Evolutionary conservation across 2,113 vertebrate genomes (phyloP).

Genomic region (Neolamprologus toae): DNA sequence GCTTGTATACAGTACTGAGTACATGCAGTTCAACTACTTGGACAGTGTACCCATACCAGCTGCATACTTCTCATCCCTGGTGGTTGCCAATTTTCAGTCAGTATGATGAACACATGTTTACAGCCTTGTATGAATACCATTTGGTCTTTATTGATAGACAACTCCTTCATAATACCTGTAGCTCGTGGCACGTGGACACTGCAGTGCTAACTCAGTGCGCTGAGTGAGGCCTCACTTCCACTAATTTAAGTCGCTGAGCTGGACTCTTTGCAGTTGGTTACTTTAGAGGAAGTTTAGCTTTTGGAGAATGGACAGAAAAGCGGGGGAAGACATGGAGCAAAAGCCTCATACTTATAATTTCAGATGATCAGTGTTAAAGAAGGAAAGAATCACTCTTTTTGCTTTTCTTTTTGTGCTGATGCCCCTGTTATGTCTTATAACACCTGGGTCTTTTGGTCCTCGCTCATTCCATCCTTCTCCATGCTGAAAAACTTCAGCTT

Average conservation of each 20-base stretch:
- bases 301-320: background rate
- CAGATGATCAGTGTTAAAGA: background rate
- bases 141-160: background rate
- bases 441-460: background rate
- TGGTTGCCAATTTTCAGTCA: background rate
- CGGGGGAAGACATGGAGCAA: background rate
- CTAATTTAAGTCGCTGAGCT: background rate
- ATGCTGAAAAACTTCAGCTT: background rate
- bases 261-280: background rate
- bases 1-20: background rate
- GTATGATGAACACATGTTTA: background rate
- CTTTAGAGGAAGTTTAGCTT: background rate
- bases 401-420: background rate
- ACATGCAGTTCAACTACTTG: background rate
- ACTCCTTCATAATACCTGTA: background rate
- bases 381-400: background rate
- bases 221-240: background rate
- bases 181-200: background rate
- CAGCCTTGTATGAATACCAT: background rate
- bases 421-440: background rate
- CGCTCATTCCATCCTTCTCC: background rate
- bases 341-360: background rate
- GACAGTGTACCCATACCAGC: background rate
- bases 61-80: background rate
- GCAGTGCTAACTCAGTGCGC: background rate